phyloP scores from a whole-genome alignment of 2,113 vertebrate species.

The Neogale vison region DNA sequence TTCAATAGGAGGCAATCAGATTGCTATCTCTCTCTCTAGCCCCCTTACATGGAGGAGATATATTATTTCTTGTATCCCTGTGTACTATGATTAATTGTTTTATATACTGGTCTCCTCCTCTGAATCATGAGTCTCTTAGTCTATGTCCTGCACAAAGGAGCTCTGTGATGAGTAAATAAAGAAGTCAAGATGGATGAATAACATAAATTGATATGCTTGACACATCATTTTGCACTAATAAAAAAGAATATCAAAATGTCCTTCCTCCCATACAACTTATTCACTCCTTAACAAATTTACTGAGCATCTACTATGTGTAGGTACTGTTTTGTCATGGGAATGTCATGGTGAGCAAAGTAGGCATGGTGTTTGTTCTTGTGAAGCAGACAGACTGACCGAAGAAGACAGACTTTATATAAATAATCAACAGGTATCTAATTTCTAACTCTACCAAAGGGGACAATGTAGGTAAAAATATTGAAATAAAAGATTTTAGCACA shows the following conservation, averaged over 20 bases:
- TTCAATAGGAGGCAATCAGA: not conserved
- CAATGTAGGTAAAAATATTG: not conserved
- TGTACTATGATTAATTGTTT: not conserved
- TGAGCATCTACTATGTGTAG: not conserved
- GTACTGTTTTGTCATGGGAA: not conserved
- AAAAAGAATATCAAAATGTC: not conserved
- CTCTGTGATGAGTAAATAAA: not conserved
- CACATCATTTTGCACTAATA: not conserved
- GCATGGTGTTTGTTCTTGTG: not conserved
- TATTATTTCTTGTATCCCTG: not conserved
- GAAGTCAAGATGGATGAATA: not conserved
- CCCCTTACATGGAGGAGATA: not conserved
- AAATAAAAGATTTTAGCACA: constrained; percentile 20
- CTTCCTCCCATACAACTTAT: not conserved
- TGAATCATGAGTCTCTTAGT: not conserved
- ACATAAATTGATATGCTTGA: not conserved
- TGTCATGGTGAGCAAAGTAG: not conserved
- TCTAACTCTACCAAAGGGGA: not conserved
- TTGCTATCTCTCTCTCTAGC: not conserved
- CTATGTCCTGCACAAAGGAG: not conserved
- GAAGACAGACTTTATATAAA: not conserved
- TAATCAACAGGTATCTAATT: not conserved
- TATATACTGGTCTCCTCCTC: not conserved
- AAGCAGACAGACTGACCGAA: not conserved
- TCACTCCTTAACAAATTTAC: not conserved